Base-by-base conservation (phyloP, 2,797 vertebrate genomes). In the Chloroceryle inda region DNA sequence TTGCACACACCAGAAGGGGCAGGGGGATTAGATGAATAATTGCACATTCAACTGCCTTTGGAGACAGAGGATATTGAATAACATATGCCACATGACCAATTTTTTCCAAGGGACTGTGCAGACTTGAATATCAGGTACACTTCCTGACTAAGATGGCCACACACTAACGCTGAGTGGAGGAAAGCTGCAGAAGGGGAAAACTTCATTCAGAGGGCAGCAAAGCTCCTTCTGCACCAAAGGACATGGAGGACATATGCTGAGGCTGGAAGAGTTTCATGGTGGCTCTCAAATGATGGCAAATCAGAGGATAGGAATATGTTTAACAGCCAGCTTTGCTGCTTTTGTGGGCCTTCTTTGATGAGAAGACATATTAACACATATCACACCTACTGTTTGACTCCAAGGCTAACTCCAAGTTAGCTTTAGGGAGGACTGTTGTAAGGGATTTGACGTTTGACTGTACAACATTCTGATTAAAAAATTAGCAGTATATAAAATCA, bases 351-450 rank as follows among this genome's bases (percentile, higher is more conserved):
- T 89, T 85, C 45, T 74, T 84, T 50, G 84, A 45, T 77, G 63
- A 86, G 71, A 82, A 59, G 81, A 92, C 67, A 74, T 56, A 81
- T 79, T 63, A 86, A 93, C 92, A 89, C 42, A 35, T n/a, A 33
- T 95, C 88, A 95, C 90, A 93, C 90, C 94, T 73, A 96, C 92
- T 13, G 20, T 80, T 92, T 82, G 80, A 89, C 77, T 97, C 85
- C 44, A 76, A 81, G 80, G 85, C 76, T 96, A 67, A 75, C 38
- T 78, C 35, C 37, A 63, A 96, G 80, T 69, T 93, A 96, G 2
- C 71, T 89, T 91, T 66, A 71, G 83, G 95, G 93, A 95, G 79
- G 93, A 92, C 90, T 89, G 83, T 84, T 95, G 75, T 85, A 77
- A 91, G 64, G 64, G 45, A 19, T 74, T 53, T 93, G 94, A 94